Conservation (phyloP, 2,888 invertebrate genomes). For the Halocaridina rubra region DNA sequence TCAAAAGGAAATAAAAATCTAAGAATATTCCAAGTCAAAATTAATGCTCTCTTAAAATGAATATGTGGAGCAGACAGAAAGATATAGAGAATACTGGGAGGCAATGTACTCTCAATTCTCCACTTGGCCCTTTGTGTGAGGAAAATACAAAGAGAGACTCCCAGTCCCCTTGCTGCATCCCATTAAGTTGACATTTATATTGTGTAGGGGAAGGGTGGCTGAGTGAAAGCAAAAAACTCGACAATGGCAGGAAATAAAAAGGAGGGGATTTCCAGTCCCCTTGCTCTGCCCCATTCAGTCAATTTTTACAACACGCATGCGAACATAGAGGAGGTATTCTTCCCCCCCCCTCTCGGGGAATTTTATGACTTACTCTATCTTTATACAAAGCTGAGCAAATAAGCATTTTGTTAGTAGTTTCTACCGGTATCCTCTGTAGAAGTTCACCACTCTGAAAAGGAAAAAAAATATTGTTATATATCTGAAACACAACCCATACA, state of each 20-base stretch:
- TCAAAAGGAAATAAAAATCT: background rate
- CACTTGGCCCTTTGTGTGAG: background rate
- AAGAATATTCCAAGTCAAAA: background rate
- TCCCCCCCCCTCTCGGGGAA: background rate
- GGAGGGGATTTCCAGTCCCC: no score
- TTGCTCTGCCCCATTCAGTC: no score
- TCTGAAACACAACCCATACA: no score
- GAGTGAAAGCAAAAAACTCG: background rate
- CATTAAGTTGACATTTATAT: background rate
- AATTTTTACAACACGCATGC: no score
- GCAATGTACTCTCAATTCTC: no score
- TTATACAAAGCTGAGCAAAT: constrained; percentile 58
- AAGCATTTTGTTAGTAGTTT: constrained; percentile 42
- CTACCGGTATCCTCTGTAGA: constrained; percentile 34
- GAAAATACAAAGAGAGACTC: background rate
- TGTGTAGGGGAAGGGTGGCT: background rate
- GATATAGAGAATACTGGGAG: no score
- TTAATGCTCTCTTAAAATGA: no score
- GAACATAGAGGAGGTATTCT: no score
- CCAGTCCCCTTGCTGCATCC: no score
- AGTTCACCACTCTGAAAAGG: constrained; percentile 38
- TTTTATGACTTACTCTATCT: constrained; percentile 39
- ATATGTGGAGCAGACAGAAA: no score
- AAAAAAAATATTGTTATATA: no score
- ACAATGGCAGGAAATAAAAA: background rate